Conservation (phyloP, 2,113 vertebrate species). For the Athene noctua region DNA sequence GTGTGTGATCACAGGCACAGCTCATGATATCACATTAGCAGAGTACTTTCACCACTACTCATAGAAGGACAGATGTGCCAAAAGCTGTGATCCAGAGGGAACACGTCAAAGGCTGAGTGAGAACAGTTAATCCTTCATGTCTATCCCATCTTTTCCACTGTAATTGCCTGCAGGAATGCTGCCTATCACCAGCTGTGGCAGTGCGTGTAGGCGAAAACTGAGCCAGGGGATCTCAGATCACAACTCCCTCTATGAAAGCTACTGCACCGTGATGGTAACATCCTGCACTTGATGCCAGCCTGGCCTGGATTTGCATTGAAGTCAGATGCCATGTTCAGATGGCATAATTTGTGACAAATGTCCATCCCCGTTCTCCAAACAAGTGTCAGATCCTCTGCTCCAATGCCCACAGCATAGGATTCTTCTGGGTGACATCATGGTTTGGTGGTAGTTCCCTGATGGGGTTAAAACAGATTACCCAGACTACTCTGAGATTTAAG, state of each 20-base stretch:
- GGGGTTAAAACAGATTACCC: background rate
- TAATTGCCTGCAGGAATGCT: constrained; percentile 20
- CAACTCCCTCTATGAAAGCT: background rate
- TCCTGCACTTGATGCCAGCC: background rate
- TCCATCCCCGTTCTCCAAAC: background rate
- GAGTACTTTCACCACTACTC: background rate
- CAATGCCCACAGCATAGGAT: accelerated
- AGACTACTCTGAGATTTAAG: background rate
- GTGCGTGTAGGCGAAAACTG: background rate
- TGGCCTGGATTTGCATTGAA: background rate
- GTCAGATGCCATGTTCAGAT: background rate
- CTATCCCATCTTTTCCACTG: background rate
- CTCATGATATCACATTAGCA: background rate
- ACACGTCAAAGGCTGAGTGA: constrained; percentile 13
- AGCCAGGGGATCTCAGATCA: background rate
- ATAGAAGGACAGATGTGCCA: background rate
- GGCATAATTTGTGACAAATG: background rate
- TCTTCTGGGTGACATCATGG: background rate
- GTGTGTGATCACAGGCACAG: background rate
- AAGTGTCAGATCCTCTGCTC: background rate
- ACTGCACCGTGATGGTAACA: accelerated
- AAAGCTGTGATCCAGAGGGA: constrained; percentile 30
- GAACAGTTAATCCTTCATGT: constrained; percentile 40
- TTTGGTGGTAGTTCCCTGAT: background rate
- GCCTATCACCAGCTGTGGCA: constrained; percentile 8